Conservation (phyloP, 2,888 invertebrate species). For the Hirtodrosophila duncani region DNA sequence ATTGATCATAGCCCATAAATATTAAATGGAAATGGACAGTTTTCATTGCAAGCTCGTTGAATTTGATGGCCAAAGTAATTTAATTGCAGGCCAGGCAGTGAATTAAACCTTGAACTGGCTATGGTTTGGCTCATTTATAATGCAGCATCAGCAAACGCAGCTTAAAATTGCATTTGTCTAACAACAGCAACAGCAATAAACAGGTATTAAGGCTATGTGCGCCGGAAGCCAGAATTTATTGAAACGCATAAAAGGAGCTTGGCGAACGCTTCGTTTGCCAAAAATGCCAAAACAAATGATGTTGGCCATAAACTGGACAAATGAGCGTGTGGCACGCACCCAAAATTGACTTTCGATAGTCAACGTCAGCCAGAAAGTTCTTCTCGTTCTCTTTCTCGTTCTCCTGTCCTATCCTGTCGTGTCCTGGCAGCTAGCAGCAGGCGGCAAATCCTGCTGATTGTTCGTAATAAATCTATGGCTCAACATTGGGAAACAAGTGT, state of each 20-base stretch:
- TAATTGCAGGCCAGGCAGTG: constrained; percentile 20
- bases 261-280: constrained; percentile 37
- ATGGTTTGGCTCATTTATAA: constrained; percentile 45
- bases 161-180: constrained; percentile 42
- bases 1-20: no score
- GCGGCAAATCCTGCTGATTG: constrained; percentile 59
- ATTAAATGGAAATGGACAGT: neutral
- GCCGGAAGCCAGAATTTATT: constrained; percentile 64
- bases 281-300: constrained; percentile 51
- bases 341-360: constrained; percentile 71
- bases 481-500: constrained; percentile 50
- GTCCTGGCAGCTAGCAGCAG: constrained; percentile 11
- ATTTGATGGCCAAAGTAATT: constrained; percentile 15
- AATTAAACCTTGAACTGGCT: constrained; percentile 26
- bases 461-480: constrained; percentile 65
- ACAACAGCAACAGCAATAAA: constrained; percentile 48
- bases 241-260: constrained; percentile 61
- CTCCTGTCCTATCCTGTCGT: constrained; percentile 5
- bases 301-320: constrained; percentile 65
- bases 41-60: neutral
- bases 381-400: constrained; percentile 13
- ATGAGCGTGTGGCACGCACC: constrained; percentile 69
- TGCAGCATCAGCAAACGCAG: constrained; percentile 38
- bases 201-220: constrained; percentile 53
- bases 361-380: constrained; percentile 29